Conservation (phyloP, 2,888 invertebrate species). For the Phania funesta region DNA sequence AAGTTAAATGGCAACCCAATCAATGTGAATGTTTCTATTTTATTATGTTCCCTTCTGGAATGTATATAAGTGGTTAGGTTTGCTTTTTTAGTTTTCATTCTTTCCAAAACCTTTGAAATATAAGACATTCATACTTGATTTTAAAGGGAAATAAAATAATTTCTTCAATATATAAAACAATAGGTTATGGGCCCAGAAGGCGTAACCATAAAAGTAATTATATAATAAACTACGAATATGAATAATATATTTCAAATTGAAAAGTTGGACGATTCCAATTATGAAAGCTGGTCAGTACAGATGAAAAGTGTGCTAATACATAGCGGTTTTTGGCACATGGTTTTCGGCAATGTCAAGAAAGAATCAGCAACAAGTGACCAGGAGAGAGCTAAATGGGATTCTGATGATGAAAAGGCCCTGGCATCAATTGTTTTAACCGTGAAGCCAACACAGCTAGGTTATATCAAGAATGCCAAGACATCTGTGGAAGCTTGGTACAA, state of each 20-base stretch:
- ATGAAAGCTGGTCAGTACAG: conserved; percentile 28
- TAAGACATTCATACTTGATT: too few relatives aligned
- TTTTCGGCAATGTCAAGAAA: neutral
- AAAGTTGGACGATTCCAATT: conserved; percentile 20
- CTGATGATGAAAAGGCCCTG: conserved; percentile 31
- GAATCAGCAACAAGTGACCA: neutral
- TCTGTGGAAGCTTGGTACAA: conserved; percentile 50
- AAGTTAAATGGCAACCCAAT: too few relatives aligned
- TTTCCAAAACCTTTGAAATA: too few relatives aligned
- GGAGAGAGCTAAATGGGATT: conserved; percentile 11
- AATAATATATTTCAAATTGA: neutral
- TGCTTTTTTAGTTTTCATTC: too few relatives aligned
- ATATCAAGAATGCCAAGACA: conserved; percentile 36
- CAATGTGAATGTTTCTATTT: too few relatives aligned
- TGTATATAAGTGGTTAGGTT: too few relatives aligned
- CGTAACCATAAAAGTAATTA: neutral
- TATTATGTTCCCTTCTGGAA: too few relatives aligned
- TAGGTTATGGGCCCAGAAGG: conserved; percentile 8
- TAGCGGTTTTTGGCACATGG: conserved; percentile 9
- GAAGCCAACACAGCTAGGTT: conserved; percentile 39
- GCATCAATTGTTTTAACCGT: conserved; percentile 42
- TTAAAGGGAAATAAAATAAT: too few relatives aligned
- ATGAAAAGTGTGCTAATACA: conserved; percentile 51
- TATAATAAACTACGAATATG: too few relatives aligned
- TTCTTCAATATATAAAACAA: too few relatives aligned